Evolutionary conservation across 2,797 vertebrate genomes (phyloP), one percentile per base, ranked within the genome.

Genomic region (Liasis olivaceus): DNA sequence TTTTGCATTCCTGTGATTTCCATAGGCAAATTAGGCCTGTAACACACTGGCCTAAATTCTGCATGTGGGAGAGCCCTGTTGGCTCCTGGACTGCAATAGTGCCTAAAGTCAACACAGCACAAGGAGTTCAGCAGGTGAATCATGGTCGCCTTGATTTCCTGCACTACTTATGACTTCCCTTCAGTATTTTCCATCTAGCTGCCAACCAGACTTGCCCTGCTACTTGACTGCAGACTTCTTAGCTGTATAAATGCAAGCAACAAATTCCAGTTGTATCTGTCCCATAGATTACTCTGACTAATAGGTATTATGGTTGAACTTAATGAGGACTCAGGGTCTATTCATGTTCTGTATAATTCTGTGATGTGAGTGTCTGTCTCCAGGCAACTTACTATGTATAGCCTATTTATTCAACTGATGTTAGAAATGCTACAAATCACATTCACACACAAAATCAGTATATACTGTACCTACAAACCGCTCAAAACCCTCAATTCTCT

Each of bases 261-360:
- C 96, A 96, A 97, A 96, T 95, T 87, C 90, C 87, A 92, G 91
- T 92, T 93, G 92, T 66, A 62, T 47, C 88, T 17, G 86, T 96
- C 92, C 93, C 94, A 94, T 95, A 95, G 95, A 91, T 88, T 0
- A 0, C 93, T 94, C 93, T 90, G 95, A 66, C 91, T 85, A 93
- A 89, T 0, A 3, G 54, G 2, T 31, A 47, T 87, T 90, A 86
- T 88, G 20, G 56, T 56, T 92, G 85, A 87, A 90, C 88, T 93
- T 85, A 93, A 88, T 90, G 15, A 4, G 77, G 58, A 42, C 36
- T 15, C 85, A 89, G 36, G 15, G 0, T 58, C 93, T 56, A 2
- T 31, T 59, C 26, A 11, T 11, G 0, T 0, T 0, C 81, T 91
- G 54, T 31, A 51, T 69, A 90, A 90, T 62, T 86, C 60, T 63